Evolutionary conservation across 35 echinoderm and acorn worm species (phyloP).

Genomic region (Anneissia japonica): DNA sequence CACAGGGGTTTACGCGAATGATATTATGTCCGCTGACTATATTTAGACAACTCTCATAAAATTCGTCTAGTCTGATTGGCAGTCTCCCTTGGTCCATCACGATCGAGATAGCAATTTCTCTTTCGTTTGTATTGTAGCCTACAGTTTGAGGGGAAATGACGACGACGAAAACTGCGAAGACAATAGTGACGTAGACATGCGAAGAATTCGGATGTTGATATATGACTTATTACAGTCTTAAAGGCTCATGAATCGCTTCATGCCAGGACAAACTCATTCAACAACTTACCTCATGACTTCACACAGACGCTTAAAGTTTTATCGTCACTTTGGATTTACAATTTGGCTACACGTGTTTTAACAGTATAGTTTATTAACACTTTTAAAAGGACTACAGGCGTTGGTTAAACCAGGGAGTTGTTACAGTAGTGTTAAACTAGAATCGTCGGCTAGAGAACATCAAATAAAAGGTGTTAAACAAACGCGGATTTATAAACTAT

Average conservation of each 20-base stretch:
- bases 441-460: no score
- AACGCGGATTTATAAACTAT: neutral
- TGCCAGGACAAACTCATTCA: no score
- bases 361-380: no score
- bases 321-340: no score
- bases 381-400: no score
- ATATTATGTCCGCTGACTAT: neutral
- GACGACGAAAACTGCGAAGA: neutral
- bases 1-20: neutral
- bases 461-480: no score
- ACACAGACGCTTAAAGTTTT: no score
- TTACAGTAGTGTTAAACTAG: no score
- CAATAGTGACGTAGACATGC: neutral
- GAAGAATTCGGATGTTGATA: neutral
- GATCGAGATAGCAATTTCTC: neutral
- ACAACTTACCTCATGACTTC: no score
- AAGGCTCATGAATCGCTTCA: no score
- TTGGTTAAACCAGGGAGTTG: no score
- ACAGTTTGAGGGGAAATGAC: neutral
- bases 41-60: neutral
- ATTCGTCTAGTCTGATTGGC: neutral
- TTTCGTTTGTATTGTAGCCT: neutral
- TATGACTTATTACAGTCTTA: neutral
- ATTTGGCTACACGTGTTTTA: no score
- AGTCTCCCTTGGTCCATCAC: neutral